Percentiles rank a stretch among this genome's conserved stretches.
These are phyloP conservation scores for Allolobophora icterica DNA, from an alignment of 2,888 invertebrate species.

Conservation along the genomic window DNA sequence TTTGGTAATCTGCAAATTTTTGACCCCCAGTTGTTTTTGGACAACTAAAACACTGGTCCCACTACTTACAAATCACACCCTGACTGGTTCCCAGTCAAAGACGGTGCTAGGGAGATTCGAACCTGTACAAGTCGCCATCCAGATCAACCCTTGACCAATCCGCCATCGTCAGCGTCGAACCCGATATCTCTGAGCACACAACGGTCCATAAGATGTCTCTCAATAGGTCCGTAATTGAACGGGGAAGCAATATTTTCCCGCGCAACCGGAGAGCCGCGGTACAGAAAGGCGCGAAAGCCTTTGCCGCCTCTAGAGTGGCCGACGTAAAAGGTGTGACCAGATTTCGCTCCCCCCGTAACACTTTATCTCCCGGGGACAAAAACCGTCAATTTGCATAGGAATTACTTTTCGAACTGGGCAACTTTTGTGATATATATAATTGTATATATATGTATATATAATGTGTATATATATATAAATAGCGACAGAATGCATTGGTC, in stretches of 20 bases:
- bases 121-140: neutral
- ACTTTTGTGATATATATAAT: neutral
- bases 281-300: neutral
- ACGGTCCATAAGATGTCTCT: neutral
- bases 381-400: neutral
- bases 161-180: neutral
- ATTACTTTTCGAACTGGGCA: neutral
- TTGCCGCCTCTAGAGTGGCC: neutral
- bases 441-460: too few species aligned
- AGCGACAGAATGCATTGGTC: neutral
- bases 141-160: neutral
- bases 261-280: too few species aligned
- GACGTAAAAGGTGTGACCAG: neutral
- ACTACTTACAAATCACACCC: too few species aligned
- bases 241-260: too few species aligned
- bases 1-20: too few species aligned
- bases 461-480: too few species aligned
- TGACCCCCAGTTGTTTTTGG: too few species aligned
- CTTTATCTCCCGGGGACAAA: neutral
- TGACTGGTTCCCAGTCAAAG: neutral
- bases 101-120: neutral
- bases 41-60: too few species aligned
- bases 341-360: neutral
- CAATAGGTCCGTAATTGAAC: neutral
- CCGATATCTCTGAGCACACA: neutral